These are phyloP conservation scores for Ceramica pisi DNA, from an alignment of 2,888 invertebrate species.

Conservation along the genomic window DNA sequence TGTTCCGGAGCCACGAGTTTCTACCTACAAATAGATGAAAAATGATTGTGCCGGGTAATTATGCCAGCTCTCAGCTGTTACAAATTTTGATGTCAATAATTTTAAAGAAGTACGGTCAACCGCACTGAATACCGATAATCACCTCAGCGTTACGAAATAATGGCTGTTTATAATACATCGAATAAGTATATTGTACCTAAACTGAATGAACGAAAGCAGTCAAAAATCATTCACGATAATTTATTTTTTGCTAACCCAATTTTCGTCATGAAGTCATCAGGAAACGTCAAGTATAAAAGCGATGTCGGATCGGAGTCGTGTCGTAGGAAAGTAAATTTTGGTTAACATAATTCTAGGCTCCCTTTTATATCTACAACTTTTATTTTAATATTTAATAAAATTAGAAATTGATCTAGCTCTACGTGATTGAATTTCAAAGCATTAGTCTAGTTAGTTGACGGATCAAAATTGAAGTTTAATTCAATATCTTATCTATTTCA, in stretches of 20 bases:
- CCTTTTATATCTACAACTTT: neutral
- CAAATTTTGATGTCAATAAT: slow-evolving; percentile 30
- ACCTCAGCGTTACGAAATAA: no score
- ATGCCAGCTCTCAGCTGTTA: no score
- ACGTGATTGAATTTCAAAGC: slow-evolving; percentile 15
- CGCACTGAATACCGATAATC: no score
- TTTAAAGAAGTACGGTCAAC: neutral
- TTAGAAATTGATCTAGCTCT: neutral
- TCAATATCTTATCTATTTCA: neutral
- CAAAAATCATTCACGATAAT: no score
- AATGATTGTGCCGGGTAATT: no score
- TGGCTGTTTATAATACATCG: no score
- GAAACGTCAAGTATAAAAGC: slow-evolving; percentile 11
- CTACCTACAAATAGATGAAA: no score
- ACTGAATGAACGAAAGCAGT: no score
- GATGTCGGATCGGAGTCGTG: slow-evolving; percentile 10
- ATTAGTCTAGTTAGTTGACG: slow-evolving; percentile 7
- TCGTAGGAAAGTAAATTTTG: neutral
- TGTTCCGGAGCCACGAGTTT: no score
- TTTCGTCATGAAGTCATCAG: neutral
- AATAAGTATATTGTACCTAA: no score
- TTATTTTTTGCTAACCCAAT: neutral
- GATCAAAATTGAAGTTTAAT: slow-evolving; percentile 12
- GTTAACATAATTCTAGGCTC: neutral
- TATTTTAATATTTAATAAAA: neutral